These are phyloP conservation scores for Campylorhamphus procurvoides DNA, from an alignment of 2,113 vertebrate species.

Conservation along the genomic window DNA sequence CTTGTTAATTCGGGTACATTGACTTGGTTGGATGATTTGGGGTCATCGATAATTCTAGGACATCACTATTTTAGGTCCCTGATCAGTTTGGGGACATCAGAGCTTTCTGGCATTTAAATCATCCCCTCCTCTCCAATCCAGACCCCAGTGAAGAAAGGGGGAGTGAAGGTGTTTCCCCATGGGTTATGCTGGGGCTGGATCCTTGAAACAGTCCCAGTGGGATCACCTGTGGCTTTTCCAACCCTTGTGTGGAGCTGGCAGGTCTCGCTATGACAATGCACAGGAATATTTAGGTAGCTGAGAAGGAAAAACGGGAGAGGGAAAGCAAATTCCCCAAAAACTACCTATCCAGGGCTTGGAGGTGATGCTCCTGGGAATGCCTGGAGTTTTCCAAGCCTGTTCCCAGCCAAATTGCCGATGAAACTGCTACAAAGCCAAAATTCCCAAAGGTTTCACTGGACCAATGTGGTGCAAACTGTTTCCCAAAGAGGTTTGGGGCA, in stretches of 20 bases:
- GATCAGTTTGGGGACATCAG: fast-evolving
- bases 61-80: neutral
- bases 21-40: neutral
- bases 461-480: fast-evolving
- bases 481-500: neutral
- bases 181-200: neutral
- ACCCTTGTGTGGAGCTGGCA: neutral
- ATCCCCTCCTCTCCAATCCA: neutral
- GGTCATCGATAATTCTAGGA: neutral
- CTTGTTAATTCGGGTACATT: neutral
- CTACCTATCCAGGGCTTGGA: neutral
- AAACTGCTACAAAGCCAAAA: neutral
- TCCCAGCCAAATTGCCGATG: fast-evolving
- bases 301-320: neutral
- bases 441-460: neutral
- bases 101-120: neutral
- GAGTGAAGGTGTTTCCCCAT: fast-evolving
- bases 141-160: fast-evolving
- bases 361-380: neutral
- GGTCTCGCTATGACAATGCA: fast-evolving
- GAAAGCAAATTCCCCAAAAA: fast-evolving
- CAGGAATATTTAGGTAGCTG: fast-evolving
- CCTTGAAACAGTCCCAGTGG: neutral
- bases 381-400: neutral
- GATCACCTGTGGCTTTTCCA: neutral